Evolutionary conservation across 2,888 invertebrate genomes (phyloP).

Genomic region (Torymus tubicola): DNA sequence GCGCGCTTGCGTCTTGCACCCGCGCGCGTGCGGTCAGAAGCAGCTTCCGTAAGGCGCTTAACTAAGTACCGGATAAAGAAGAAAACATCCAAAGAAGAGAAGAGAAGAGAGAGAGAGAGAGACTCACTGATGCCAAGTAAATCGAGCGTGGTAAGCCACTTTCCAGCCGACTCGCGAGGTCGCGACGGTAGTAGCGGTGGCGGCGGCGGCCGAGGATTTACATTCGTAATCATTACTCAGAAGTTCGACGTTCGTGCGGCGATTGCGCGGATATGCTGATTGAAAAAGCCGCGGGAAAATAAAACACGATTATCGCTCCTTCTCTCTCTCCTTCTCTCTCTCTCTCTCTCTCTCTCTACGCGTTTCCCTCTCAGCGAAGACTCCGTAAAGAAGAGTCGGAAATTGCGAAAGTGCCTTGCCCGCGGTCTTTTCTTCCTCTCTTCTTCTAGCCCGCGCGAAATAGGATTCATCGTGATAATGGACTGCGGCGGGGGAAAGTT

Average conservation of each 20-base stretch:
- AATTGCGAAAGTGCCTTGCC: background rate
- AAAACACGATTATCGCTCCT: conserved; percentile 12
- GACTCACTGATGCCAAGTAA: conserved; percentile 26
- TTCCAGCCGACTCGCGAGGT: conserved; percentile 1
- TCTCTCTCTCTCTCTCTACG: too few relatives aligned
- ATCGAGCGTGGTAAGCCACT: conserved; percentile 42
- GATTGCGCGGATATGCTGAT: conserved; percentile 22
- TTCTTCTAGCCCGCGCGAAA: background rate
- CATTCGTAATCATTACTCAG: conserved; percentile 44
- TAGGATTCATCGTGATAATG: conserved; percentile 18
- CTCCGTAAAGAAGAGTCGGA: background rate
- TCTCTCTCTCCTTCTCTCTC: too few relatives aligned
- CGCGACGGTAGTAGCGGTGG: too few relatives aligned
- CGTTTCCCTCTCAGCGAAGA: too few relatives aligned
- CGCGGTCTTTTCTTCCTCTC: background rate
- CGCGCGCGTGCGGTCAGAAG: background rate
- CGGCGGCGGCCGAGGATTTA: conserved; percentile 25
- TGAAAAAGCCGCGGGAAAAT: conserved; percentile 13
- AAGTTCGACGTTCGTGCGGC: conserved; percentile 29
- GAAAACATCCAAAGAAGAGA: conserved; percentile 3
- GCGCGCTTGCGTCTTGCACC: background rate
- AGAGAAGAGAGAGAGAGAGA: conserved; percentile 1
- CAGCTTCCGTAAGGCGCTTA: conserved; percentile 36
- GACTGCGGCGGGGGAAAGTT: background rate
- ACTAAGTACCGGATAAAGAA: conserved; percentile 46